phyloP scores from a whole-genome alignment of 2,113 vertebrate species.

The Mastomys natalensis region DNA sequence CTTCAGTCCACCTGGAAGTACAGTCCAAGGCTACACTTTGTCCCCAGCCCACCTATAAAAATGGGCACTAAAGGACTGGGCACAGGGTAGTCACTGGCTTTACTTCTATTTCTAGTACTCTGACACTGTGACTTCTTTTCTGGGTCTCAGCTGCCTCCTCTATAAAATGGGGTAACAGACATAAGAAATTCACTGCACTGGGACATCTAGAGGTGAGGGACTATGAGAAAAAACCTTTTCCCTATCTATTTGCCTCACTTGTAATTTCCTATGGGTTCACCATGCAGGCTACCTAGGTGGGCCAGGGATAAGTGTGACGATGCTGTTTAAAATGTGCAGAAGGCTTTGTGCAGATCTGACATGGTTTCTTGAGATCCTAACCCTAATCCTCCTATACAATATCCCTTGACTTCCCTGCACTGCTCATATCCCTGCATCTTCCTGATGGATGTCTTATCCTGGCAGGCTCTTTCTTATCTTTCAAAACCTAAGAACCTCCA shows the following conservation, averaged over 20 bases:
- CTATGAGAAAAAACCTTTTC: neutral
- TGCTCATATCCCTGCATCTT: neutral
- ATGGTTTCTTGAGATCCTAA: neutral
- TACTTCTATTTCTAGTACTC: slow-evolving; percentile 8
- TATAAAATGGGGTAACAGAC: slow-evolving; percentile 38
- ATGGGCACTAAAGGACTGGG: neutral
- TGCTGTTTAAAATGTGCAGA: neutral
- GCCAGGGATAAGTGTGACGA: neutral
- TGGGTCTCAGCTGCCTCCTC: slow-evolving; percentile 6
- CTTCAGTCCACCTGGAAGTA: slow-evolving; percentile 95
- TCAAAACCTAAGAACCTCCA: neutral
- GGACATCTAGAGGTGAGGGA: neutral
- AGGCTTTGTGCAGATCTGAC: neutral
- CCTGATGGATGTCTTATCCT: neutral
- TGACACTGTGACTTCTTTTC: slow-evolving; percentile 36
- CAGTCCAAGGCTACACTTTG: neutral
- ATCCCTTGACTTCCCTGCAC: neutral
- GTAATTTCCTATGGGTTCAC: neutral
- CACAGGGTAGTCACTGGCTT: neutral
- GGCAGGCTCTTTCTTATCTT: slow-evolving; percentile 7
- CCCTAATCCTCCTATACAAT: too few species aligned
- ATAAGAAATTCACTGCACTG: neutral
- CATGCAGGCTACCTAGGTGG: neutral
- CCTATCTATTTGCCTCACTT: slow-evolving; percentile 24
- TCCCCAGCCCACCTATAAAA: neutral